Base-by-base conservation (phyloP, 92 coral and sea anemone species). In the Porites divaricata region DNA sequence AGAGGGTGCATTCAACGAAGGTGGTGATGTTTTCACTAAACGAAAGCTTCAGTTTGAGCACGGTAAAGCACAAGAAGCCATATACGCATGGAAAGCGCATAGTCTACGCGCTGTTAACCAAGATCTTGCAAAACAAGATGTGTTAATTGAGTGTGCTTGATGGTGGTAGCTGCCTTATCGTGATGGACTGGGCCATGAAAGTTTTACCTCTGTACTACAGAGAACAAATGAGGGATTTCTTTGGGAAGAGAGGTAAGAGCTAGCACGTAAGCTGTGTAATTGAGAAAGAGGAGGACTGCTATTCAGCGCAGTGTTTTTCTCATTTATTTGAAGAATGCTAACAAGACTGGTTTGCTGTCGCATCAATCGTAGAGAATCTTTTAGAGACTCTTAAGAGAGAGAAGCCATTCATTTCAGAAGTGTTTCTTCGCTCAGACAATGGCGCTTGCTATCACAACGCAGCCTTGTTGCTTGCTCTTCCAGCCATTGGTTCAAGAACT, bases 391-490 rank as follows among this genome's bases (percentile, higher is more conserved):
- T 89, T 51, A 89, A 72, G 63, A 41, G 41, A 13, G 88, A 88
- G 61, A 74, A 78, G 19, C 91, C 88, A 68, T 17, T 8, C 58
- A 75, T 89, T 41, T 51, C 35, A 50, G 67, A 65, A 84, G 92
- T 78, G 2, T 89, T 26, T 41, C 62, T 89, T 23, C 67, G 92
- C 54, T 89, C 89, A 19, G 92, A 89, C 72, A 84, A 89, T 59
- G 91, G 86, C 14, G 89, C 77, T 8, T 89, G 92, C 57, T 84
- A 84, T 54, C 81, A 84, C 67, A 89, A 84, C 54, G 86, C 86
- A 6, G 74, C 86, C 56, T 57, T 89, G 24, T 35, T 84, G 73
- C 70, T 80, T 15, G 78, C 87, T 62, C 87, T 86, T 28, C 59
- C 56, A 56, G 64, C 78, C 2, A 63, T 90, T 15, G 90, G 83